Percentiles rank a stretch among this genome's conserved stretches.
Conservation (phyloP, 2,888 invertebrate species). For the Atethmia centrago region DNA sequence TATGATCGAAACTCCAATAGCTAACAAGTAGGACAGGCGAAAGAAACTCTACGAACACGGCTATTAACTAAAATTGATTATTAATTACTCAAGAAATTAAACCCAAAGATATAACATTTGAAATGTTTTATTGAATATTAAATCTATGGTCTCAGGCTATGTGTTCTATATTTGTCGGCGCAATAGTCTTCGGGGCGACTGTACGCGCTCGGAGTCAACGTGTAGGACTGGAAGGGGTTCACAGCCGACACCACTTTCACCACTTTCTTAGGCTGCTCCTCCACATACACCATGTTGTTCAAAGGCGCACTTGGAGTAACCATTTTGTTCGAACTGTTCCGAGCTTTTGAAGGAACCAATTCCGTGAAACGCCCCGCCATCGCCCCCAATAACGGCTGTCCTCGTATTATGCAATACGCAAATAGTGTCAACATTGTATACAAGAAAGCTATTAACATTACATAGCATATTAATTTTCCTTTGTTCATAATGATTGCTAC, state of each 20-base stretch:
- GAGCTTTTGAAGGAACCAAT: constrained; percentile 64
- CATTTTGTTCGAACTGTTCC: constrained; percentile 56
- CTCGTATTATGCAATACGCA: constrained; percentile 81
- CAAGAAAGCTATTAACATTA: constrained; percentile 68
- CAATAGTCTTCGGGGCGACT: constrained; percentile 36
- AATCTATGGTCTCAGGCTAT: constrained; percentile 63
- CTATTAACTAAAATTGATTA: background rate
- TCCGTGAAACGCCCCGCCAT: constrained; percentile 69
- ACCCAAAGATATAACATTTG: constrained; percentile 6
- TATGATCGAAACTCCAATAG: too few relatives aligned
- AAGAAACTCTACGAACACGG: background rate
- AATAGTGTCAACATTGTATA: constrained; percentile 78
- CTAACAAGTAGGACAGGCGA: constrained; percentile 13
- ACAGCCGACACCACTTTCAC: constrained; percentile 82
- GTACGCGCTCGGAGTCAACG: constrained; percentile 75
- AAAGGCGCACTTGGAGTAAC: constrained; percentile 71
- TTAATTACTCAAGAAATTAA: constrained; percentile 14
- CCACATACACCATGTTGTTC: constrained; percentile 78
- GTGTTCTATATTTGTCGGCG: constrained; percentile 30
- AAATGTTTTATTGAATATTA: constrained; percentile 60
- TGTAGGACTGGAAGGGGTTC: constrained; percentile 82
- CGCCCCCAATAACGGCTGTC: constrained; percentile 77
- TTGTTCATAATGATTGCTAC: constrained; percentile 75
- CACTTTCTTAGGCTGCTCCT: constrained; percentile 82
- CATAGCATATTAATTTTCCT: constrained; percentile 76